Conservation (phyloP, 2,888 invertebrate species). For the Conops quadrifasciatus region DNA sequence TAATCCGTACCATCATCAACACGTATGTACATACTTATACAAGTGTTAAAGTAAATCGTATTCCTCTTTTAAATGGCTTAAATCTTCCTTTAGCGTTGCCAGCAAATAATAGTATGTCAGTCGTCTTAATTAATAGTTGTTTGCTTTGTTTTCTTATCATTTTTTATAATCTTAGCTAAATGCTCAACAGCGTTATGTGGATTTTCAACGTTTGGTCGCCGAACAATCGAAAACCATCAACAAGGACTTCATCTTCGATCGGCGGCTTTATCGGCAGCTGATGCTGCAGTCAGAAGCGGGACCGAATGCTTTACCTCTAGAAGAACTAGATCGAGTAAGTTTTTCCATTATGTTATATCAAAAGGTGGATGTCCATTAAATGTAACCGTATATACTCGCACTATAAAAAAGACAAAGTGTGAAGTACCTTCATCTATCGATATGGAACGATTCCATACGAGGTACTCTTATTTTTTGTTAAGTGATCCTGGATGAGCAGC, state of each 20-base stretch:
- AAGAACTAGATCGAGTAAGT: slow-evolving; percentile 82
- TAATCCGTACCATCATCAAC: not conserved
- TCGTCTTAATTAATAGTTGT: not conserved
- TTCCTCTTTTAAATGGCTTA: not conserved
- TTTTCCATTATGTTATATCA: not conserved
- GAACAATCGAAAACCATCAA: slow-evolving; percentile 78
- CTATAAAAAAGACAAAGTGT: no score
- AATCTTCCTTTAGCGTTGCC: not conserved
- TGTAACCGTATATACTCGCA: no score
- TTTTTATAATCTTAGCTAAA: slow-evolving; percentile 70
- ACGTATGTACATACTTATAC: not conserved
- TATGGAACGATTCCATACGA: no score
- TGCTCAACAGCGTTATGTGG: slow-evolving; percentile 81
- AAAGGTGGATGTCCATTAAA: no score
- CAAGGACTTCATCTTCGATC: slow-evolving; percentile 73
- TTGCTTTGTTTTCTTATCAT: slow-evolving; percentile 7
- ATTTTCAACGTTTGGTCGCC: slow-evolving; percentile 83
- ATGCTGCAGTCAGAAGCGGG: slow-evolving; percentile 81
- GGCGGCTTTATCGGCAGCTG: slow-evolving; percentile 76
- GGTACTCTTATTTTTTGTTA: no score
- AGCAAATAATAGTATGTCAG: not conserved
- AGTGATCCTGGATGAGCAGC: no score
- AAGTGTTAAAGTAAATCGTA: not conserved
- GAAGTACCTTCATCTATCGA: no score
- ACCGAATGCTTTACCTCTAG: slow-evolving; percentile 82